These are phyloP conservation scores for Echeneis naucrates DNA, from an alignment of 2,797 vertebrate genomes.

Conservation along the genomic window DNA sequence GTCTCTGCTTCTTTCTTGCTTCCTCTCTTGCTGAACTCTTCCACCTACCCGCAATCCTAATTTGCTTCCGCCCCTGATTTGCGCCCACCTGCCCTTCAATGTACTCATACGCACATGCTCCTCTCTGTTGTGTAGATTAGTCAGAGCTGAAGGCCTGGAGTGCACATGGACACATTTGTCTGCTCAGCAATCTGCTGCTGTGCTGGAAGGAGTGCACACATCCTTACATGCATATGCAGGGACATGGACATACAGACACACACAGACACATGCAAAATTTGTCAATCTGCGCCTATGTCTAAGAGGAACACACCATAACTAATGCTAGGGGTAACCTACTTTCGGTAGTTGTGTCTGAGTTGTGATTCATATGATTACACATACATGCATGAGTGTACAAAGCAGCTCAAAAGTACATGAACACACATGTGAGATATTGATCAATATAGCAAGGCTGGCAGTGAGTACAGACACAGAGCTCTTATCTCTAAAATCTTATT, in stretches of 20 bases:
- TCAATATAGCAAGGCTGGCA: constrained; percentile 33
- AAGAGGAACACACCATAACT: constrained; percentile 48
- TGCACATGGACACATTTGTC: constrained; percentile 79
- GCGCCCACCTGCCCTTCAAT: constrained; percentile 1
- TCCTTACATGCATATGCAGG: constrained; percentile 25
- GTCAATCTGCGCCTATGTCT: constrained; percentile 52
- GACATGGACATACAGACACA: background rate
- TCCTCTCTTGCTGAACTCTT: constrained; percentile 47
- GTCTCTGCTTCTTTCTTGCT: constrained; percentile 27
- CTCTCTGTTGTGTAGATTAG: constrained; percentile 66
- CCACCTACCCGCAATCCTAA: constrained; percentile 55
- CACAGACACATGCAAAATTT: constrained; percentile 18
- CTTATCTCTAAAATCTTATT: constrained; percentile 46
- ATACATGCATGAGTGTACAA: constrained; percentile 6
- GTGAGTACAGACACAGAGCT: constrained; percentile 33
- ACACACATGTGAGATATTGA: constrained; percentile 16
- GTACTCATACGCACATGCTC: constrained; percentile 30
- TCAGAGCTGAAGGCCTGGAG: constrained; percentile 71
- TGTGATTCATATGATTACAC: constrained; percentile 42
- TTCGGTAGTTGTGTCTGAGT: constrained; percentile 51
- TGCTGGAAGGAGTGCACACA: constrained; percentile 54
- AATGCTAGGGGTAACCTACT: constrained; percentile 66
- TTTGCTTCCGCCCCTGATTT: constrained; percentile 59
- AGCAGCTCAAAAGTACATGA: background rate
- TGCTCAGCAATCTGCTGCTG: constrained; percentile 76